Evolutionary conservation across 2,797 vertebrate species (phyloP), one percentile per base, ranked within the genome.

Genomic region (Cossypha niveicapilla): DNA sequence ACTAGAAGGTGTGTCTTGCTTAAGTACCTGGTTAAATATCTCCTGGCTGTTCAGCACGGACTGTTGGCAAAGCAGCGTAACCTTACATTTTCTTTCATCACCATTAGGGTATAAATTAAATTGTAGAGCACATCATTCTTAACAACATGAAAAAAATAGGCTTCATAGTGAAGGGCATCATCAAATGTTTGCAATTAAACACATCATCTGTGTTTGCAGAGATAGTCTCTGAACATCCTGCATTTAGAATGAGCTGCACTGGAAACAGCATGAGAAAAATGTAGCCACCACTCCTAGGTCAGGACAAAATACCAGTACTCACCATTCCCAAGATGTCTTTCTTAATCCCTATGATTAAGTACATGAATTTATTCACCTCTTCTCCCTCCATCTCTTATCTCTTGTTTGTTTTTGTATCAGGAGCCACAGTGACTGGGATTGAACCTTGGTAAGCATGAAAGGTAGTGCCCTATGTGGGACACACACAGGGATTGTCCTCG

Each of bases 331-430:
- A 82, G 48, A 81, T 89, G 56, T 56, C 77, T 94, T 90, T 90
- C 87, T 89, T 92, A 96, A 97, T 92, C 80, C 86, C 82, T 91
- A 1, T 91, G 77, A 90, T 93, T 96, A 90, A 88, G 48, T 56
- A n/a, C 6, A 53, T 78, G 21, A 83, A 80, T 83, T 70, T 90
- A 87, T 62, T 71, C 79, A 83, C 70, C 86, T 86, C 88, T 90
- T 94, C 75, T 80, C 66, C 54, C 35, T 53, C 76, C 25, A 32
- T 30, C 41, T 79, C 89, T 91, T 93, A 90, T 93, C 91, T 95
- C 67, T 44, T 13, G 2, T 75, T 95, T 86, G 60, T 92, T 91
- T 87, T 83, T 61, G 18, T 57, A 39, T 91, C 32, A n/a, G 83
- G 71, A 83, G 42, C 32, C 13, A 14, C 58, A n/a, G 56, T 91